Conservation (phyloP, 2,113 vertebrate species). For the Sapayoa aenigma region DNA sequence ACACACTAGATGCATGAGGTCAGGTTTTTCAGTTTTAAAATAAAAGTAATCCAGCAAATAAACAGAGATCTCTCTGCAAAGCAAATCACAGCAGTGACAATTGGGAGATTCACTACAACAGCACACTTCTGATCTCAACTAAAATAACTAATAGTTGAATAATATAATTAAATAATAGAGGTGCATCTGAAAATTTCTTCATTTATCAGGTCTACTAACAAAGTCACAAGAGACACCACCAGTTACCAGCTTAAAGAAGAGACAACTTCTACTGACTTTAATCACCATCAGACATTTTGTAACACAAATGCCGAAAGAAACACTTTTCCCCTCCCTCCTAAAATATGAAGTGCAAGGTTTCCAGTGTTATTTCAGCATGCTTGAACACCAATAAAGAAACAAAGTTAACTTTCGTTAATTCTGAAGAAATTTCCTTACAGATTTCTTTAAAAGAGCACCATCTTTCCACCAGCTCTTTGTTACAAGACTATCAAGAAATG, state of each 20-base stretch:
- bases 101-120: neutral
- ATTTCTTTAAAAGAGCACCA: neutral
- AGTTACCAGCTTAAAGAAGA: neutral
- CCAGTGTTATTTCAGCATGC: neutral
- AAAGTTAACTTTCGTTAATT: neutral
- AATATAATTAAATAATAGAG: neutral
- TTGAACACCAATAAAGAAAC: neutral
- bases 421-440: neutral
- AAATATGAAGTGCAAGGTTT: neutral
- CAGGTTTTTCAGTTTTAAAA: neutral
- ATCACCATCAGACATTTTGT: neutral
- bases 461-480: neutral
- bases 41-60: neutral
- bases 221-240: accelerated
- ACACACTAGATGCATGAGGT: accelerated
- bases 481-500: neutral
- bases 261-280: neutral
- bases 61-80: neutral
- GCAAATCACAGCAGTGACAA: neutral
- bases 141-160: neutral
- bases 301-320: neutral
- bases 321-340: neutral
- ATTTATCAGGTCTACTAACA: neutral
- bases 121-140: neutral
- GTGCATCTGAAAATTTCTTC: neutral